phyloP scores from a whole-genome alignment of 2,888 invertebrate species.

The Onthophagus sagittarius region DNA sequence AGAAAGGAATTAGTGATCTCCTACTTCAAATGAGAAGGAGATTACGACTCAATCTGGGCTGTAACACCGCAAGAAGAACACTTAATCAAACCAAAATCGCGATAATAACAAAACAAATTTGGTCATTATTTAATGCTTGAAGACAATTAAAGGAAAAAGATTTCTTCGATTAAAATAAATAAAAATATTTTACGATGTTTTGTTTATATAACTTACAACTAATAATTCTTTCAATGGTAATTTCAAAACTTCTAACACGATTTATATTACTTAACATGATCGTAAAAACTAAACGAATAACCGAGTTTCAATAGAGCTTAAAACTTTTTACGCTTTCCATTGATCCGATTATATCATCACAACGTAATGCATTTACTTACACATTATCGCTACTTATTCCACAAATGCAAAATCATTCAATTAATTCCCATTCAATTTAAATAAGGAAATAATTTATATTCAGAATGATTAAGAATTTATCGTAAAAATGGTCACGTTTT shows the following conservation, averaged over 20 bases:
- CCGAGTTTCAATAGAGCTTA: neutral
- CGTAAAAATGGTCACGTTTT: neutral
- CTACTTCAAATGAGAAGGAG: too few species aligned
- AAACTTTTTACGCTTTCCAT: neutral
- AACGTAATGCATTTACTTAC: neutral
- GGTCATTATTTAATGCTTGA: too few species aligned
- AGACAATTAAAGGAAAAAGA: too few species aligned
- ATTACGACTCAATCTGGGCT: too few species aligned
- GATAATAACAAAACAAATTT: too few species aligned
- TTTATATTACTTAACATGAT: neutral
- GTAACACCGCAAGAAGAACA: too few species aligned
- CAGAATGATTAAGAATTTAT: neutral
- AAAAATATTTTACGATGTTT: too few species aligned
- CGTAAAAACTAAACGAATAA: neutral
- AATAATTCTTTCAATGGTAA: neutral
- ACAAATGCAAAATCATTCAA: neutral
- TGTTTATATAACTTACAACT: neutral
- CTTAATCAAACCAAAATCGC: too few species aligned
- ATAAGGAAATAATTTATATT: too few species aligned
- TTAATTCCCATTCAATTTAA: too few species aligned
- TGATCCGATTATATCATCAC: neutral
- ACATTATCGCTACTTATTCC: neutral
- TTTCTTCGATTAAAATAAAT: too few species aligned
- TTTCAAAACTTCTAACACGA: neutral
- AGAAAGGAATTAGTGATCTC: too few species aligned